Evolutionary conservation across 2,113 vertebrate genomes (phyloP).

Genomic region (Dicerorhinus sumatrensis): DNA sequence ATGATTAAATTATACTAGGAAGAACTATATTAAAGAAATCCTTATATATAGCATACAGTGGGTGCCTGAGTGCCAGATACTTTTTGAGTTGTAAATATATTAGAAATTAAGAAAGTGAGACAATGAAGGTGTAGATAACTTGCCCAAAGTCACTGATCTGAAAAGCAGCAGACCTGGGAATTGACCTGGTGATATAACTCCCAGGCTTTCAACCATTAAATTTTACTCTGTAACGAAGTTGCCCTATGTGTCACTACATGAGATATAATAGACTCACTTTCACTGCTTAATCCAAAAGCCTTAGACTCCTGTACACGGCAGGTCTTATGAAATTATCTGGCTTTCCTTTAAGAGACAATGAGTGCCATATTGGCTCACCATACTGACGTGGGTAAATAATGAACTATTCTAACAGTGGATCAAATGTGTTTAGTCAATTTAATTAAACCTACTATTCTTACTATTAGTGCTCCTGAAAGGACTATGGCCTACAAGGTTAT

Average conservation of each 20-base stretch:
- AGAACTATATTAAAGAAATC: not conserved
- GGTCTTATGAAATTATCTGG: not conserved
- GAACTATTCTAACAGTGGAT: not conserved
- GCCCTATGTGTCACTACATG: not conserved
- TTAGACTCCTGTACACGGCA: fast-evolving
- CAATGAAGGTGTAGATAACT: not conserved
- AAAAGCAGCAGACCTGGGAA: not conserved
- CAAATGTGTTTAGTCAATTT: not conserved
- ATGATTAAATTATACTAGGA: not conserved
- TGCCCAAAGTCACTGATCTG: not conserved
- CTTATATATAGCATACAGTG: not conserved
- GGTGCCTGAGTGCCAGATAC: not conserved
- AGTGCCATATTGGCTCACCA: not conserved
- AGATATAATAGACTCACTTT: not conserved
- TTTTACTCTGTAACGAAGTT: not conserved
- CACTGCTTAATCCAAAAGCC: not conserved
- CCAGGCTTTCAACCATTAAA: too few species aligned
- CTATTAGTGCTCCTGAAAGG: not conserved
- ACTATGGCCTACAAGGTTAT: not conserved
- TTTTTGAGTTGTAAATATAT: not conserved
- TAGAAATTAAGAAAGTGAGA: not conserved
- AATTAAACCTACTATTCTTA: not conserved
- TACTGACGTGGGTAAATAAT: not conserved
- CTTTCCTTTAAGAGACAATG: not conserved
- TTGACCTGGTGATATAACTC: too few species aligned